A percentile compares a stretch with the other conserved stretches of the same genome.
Conservation (phyloP, 92 coral and sea anemone genomes). For the Scolanthus callimorphus region DNA sequence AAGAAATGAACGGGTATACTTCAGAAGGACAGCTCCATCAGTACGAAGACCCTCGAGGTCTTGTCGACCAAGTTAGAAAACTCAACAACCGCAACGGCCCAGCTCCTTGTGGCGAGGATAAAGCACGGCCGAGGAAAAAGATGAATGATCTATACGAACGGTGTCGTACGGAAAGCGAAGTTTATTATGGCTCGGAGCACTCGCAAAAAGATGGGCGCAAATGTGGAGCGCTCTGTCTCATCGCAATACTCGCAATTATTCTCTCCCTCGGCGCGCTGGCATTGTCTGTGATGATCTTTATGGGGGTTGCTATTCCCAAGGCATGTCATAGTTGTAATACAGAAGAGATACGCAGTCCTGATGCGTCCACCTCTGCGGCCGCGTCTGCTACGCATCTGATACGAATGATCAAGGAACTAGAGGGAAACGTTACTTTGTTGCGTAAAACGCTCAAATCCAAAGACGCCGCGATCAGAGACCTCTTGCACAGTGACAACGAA, state of each 20-base stretch:
- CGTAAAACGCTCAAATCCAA: constrained; percentile 17
- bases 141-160: constrained; percentile 66
- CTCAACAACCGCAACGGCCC: constrained; percentile 25
- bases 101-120: constrained; percentile 29
- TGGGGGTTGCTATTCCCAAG: constrained; percentile 20
- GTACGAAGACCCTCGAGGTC: constrained; percentile 72
- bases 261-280: constrained; percentile 35
- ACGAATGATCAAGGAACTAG: constrained; percentile 32
- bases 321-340: constrained; percentile 44
- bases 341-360: constrained; percentile 12
- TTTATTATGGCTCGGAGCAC: constrained; percentile 21
- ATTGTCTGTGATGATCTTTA: constrained; percentile 20
- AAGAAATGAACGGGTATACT: constrained; percentile 59
- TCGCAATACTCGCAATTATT: constrained; percentile 19
- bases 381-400: constrained; percentile 21
- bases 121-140: constrained; percentile 63
- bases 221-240: constrained; percentile 32
- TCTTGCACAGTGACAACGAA: constrained; percentile 35
- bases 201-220: constrained; percentile 14
- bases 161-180: constrained; percentile 32
- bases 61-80: constrained; percentile 28
- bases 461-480: constrained; percentile 40
- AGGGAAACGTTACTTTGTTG: constrained; percentile 39
- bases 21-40: constrained; percentile 48
- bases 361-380: constrained; percentile 10